phyloP scores from a whole-genome alignment of 1,140 invertebrate genomes.

The Telenomus remus region DNA sequence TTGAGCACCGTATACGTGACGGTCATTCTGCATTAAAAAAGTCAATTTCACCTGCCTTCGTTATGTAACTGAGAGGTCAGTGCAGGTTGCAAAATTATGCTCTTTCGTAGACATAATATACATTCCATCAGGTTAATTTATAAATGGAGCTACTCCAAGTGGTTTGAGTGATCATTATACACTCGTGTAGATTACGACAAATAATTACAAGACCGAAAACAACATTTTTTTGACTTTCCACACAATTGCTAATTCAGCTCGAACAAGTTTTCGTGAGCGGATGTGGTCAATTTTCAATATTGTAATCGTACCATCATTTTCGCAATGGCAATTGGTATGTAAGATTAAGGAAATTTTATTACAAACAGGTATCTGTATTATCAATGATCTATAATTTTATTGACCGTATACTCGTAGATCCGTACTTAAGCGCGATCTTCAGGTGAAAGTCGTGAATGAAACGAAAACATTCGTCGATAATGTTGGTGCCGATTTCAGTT shows the following conservation, averaged over 20 bases:
- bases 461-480: slow-evolving; percentile 35
- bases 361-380: neutral
- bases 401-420: slow-evolving; percentile 5
- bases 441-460: slow-evolving; percentile 28
- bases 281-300: too few species aligned
- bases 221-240: too few species aligned
- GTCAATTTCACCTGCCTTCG: slow-evolving; percentile 38
- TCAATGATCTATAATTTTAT: neutral
- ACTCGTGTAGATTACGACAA: too few species aligned
- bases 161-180: neutral
- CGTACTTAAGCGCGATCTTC: slow-evolving; percentile 29
- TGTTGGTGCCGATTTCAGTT: neutral
- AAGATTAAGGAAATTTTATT: too few species aligned
- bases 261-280: too few species aligned
- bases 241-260: too few species aligned
- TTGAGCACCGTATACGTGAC: slow-evolving; percentile 11
- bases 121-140: slow-evolving; percentile 1
- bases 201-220: too few species aligned
- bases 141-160: neutral
- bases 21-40: slow-evolving; percentile 38
- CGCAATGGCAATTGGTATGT: too few species aligned
- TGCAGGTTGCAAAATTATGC: slow-evolving; percentile 42
- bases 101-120: slow-evolving; percentile 18
- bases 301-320: too few species aligned
- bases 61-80: slow-evolving; percentile 40